A percentile compares a stretch with the other conserved stretches of the same genome.
phyloP scores from a whole-genome alignment of 2,113 vertebrate species.

The Raja brachyura region DNA sequence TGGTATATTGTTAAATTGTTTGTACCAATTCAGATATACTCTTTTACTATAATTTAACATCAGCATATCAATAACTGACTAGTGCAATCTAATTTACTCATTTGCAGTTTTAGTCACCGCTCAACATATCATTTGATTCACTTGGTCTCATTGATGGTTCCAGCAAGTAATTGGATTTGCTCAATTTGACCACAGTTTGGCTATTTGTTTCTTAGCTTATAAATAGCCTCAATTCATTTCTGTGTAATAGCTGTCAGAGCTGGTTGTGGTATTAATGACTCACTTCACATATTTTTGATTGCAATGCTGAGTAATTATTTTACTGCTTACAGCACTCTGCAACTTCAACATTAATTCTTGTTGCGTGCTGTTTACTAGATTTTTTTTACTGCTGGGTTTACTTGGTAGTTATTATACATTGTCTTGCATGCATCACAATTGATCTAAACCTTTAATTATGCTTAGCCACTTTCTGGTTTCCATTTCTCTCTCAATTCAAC shows the following conservation, averaged over 20 bases:
- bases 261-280: conserved; percentile 1
- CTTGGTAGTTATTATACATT: too few species aligned
- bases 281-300: conserved; percentile 1
- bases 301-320: conserved; percentile 24
- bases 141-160: background rate
- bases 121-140: conserved; percentile 15
- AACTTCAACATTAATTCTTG: background rate
- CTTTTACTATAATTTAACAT: conserved; percentile 1
- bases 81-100: conserved; percentile 32
- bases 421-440: background rate
- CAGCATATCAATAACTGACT: conserved; percentile 17
- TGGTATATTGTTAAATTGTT: background rate
- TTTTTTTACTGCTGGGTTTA: background rate
- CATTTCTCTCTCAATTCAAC: background rate
- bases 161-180: conserved; percentile 18
- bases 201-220: background rate
- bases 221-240: conserved; percentile 26
- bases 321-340: background rate
- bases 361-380: background rate
- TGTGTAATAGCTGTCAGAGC: background rate
- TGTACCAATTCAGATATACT: background rate
- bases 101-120: background rate
- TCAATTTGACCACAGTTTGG: conserved; percentile 32
- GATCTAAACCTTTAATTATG: background rate
- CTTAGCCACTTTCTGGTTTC: background rate